phyloP scores from a whole-genome alignment of 2,888 invertebrate species.

The Trachelus stipa region DNA sequence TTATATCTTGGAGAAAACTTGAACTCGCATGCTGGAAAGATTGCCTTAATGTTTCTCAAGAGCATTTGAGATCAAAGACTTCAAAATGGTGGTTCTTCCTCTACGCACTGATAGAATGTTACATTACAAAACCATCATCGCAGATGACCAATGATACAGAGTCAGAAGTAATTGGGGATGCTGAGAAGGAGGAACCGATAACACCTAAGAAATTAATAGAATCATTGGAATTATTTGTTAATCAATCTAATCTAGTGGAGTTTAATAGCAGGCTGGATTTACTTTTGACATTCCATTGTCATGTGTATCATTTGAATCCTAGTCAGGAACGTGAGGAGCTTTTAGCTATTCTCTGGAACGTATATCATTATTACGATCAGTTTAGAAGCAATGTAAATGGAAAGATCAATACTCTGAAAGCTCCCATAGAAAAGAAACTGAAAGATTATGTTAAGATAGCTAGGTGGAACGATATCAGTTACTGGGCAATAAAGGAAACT shows the following conservation, averaged over 20 bases:
- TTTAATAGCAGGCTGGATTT: constrained; percentile 83
- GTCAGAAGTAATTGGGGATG: constrained; percentile 27
- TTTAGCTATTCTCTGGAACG: constrained; percentile 81
- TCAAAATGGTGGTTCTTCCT: constrained; percentile 94
- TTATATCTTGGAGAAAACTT: constrained; percentile 90
- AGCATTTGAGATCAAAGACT: constrained; percentile 75
- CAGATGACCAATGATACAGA: constrained; percentile 49
- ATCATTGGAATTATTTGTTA: constrained; percentile 84
- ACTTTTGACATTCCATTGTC: constrained; percentile 84
- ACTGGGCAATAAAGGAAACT: constrained; percentile 92
- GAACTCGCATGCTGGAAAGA: constrained; percentile 92
- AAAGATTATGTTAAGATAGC: constrained; percentile 95
- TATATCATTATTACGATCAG: constrained; percentile 86
- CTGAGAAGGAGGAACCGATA: constrained; percentile 42
- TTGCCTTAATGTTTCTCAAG: constrained; percentile 77
- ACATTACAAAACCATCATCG: constrained; percentile 61
- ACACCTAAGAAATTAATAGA: constrained; percentile 67
- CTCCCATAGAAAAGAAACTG: constrained; percentile 91
- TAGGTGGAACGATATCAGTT: constrained; percentile 94
- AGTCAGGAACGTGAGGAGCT: constrained; percentile 67
- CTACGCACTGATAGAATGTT: constrained; percentile 78
- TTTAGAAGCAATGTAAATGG: constrained; percentile 76
- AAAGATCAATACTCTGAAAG: constrained; percentile 76
- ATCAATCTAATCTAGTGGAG: constrained; percentile 85
- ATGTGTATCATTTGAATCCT: constrained; percentile 74